phyloP scores from a whole-genome alignment of 2,113 vertebrate genomes.

The Siniperca chuatsi region DNA sequence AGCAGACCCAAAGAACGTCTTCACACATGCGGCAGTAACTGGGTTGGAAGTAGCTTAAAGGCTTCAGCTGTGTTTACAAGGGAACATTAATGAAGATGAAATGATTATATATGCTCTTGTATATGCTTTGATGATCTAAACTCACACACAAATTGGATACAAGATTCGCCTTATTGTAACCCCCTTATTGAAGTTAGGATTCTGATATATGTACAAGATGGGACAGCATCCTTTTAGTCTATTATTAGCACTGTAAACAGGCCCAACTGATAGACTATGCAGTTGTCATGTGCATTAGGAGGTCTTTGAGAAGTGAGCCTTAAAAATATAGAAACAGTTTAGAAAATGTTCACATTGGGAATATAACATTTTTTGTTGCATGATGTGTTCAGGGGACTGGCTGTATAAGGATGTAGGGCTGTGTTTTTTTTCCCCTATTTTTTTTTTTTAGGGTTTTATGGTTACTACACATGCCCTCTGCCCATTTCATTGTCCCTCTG shows the following conservation, averaged over 20 bases:
- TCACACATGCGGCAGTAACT: not conserved
- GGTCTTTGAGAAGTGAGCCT: not conserved
- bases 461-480: slow-evolving; percentile 28
- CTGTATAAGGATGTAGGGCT: not conserved
- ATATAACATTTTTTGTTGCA: not conserved
- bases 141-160: not conserved
- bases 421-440: slow-evolving; percentile 6
- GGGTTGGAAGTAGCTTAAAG: slow-evolving; percentile 30
- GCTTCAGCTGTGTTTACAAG: slow-evolving; percentile 39
- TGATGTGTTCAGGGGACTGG: slow-evolving; percentile 6
- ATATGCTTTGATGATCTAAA: slow-evolving; percentile 4
- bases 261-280: not conserved
- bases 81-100: slow-evolving; percentile 2
- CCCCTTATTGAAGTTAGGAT: not conserved
- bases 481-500: slow-evolving; percentile 57
- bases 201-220: not conserved
- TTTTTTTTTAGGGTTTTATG: slow-evolving; percentile 11
- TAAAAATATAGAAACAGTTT: not conserved
- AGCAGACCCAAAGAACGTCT: not conserved
- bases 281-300: not conserved
- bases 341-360: not conserved
- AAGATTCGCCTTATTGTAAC: not conserved
- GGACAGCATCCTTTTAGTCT: not conserved
- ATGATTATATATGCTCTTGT: not conserved
- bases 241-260: not conserved